Conservation (phyloP, 2,888 invertebrate genomes). For the Tetheella fluctuosa region DNA sequence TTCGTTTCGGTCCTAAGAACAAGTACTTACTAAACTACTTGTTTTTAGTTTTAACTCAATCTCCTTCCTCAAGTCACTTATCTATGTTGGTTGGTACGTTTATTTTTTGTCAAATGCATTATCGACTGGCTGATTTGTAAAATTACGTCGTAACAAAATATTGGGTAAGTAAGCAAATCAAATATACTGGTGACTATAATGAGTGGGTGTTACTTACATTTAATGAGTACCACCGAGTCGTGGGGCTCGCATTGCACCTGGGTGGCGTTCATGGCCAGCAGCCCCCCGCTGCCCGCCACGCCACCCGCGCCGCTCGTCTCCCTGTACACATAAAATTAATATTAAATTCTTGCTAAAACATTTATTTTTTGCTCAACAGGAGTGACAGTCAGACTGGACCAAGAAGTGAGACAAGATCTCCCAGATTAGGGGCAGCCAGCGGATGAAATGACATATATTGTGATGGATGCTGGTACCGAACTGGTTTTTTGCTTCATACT, state of each 20-base stretch:
- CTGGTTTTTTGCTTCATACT: no score
- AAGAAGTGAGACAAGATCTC: background rate
- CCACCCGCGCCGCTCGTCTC: slow-evolving; percentile 80
- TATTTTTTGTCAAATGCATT: no score
- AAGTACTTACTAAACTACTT: no score
- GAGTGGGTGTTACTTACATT: slow-evolving; percentile 85
- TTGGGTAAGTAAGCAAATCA: background rate
- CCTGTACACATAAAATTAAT: slow-evolving; percentile 50
- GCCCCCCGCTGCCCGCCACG: slow-evolving; percentile 79
- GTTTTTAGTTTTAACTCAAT: no score
- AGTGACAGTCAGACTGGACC: background rate
- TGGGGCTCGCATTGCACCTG: slow-evolving; percentile 88
- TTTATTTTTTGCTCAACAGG: no score
- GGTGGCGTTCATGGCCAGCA: slow-evolving; percentile 84
- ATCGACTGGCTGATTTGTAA: no score
- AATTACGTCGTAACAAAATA: slow-evolving; percentile 3
- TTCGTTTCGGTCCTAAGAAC: no score
- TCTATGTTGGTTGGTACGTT: no score
- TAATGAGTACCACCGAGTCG: slow-evolving; percentile 89
- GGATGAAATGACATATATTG: no score
- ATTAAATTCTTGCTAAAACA: slow-evolving; percentile 13
- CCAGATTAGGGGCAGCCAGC: no score
- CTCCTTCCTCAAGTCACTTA: no score
- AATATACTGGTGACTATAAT: slow-evolving; percentile 12
- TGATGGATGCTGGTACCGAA: no score